Base-by-base conservation (phyloP, 2,113 vertebrate genomes). In the Pipa parva region DNA sequence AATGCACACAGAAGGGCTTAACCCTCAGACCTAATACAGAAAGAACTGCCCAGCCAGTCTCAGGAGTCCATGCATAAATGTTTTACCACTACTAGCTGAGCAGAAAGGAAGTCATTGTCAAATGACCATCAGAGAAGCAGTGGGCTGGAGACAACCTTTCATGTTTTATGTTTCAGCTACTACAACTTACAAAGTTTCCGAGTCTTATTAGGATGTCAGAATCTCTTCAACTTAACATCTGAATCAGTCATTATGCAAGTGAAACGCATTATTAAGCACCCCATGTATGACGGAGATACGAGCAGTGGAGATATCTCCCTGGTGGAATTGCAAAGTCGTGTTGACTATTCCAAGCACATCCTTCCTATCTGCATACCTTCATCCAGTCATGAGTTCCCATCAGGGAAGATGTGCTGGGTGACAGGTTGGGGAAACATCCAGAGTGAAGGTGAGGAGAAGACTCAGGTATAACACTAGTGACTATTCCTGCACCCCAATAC, bases 211-310 rank as follows among this genome's bases (percentile, higher is more conserved):
- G 81, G 81, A 2, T 67, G 49, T 0, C 54, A 49, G 55, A 73
- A 78, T 52, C 71, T 83, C 54, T 57, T 55, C 18, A 61, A 36
- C 42, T 62, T 75, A 0, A 77, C 72, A 2, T 63, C 72, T 0
- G 72, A 73, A 0, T 54, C 72, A 1, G 0, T 50, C 7, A 63
- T 49, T 0, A 49, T 36, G 7, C 24, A 0, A 0, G 77, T 93
- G 29, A 71, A 1, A 3, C 59, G 3, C 0, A 73, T 92, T 1
- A 62, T 86, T 58, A 75, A 88, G 39, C 79, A 88, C 0, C 63
- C 72, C 0, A 77, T 75, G 9, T 94, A 92, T 70, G 55, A 2
- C 0, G 80, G 88, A 2, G 80, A 86, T 49, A 67, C 81, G 12
- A 64, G 20, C 1, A 89, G 74, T 1, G 78, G 78, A 0, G 82